These are phyloP conservation scores for Allobates femoralis DNA, from an alignment of 2,797 vertebrate species.

Conservation along the genomic window DNA sequence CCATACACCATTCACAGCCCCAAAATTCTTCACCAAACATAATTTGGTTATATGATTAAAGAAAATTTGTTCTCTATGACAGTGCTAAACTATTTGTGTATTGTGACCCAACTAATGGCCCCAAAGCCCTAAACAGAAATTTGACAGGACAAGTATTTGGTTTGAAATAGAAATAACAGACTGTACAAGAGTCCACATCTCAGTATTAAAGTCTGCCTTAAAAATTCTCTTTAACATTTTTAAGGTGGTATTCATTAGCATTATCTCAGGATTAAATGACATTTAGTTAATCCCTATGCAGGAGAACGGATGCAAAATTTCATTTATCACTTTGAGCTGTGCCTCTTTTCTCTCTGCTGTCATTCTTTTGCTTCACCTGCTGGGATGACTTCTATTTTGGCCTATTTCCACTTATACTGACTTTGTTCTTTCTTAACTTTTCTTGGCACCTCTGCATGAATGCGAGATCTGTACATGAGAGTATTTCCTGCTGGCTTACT, in stretches of 20 bases:
- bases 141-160: neutral
- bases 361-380: slow-evolving; percentile 36
- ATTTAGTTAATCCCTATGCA: neutral
- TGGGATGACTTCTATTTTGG: slow-evolving; percentile 53
- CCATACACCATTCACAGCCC: too few species aligned
- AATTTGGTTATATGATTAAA: neutral
- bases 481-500: slow-evolving; percentile 66
- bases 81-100: neutral
- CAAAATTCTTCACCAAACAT: too few species aligned
- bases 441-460: slow-evolving; percentile 30
- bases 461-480: slow-evolving; percentile 60
- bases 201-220: neutral
- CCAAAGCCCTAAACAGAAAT: neutral
- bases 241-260: slow-evolving; percentile 10
- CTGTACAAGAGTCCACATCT: neutral
- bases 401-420: slow-evolving; percentile 46
- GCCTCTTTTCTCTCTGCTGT: neutral
- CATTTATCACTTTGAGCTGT: slow-evolving; percentile 13
- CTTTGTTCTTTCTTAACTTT: slow-evolving; percentile 37
- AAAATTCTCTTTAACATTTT: neutral
- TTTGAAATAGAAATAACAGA: neutral
- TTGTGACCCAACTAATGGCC: neutral
- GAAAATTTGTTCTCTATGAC: neutral
- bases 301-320: neutral
- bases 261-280: slow-evolving; percentile 8